Evolutionary conservation across 2,797 vertebrate genomes (phyloP), one percentile per base, ranked within the genome.

Genomic region (Manis crassicaudata): DNA sequence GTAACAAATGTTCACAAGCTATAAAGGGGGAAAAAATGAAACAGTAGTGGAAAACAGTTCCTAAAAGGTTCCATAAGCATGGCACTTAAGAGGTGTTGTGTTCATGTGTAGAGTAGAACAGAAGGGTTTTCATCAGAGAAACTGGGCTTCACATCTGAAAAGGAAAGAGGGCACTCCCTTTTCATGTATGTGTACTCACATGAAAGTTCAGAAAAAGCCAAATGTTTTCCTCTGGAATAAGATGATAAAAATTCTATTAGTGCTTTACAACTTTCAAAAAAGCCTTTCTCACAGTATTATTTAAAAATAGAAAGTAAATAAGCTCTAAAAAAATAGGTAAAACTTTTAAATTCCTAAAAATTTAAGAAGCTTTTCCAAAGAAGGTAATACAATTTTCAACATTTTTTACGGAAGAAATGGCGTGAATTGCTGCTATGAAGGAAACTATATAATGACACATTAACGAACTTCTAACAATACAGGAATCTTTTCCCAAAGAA

Each of bases 321-420:
- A 88, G 50, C 27, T 94, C 52, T 96, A 88, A 93, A 96, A 85
- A 94, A 81, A 63, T 20, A 76, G 54, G 70, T 46, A 92, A 88
- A 94, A 84, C 40, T 93, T 92, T 52, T n/a, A 88, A 96, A 79
- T 70, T 84, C 13, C 88, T 86, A 86, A 87, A 76, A 94, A 84
- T 81, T 94, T 81, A 92, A 76, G 76, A 88, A 85, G 92, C 27
- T 87, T 97, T 95, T 40, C 60, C 18, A 90, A 95, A 91, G 62
- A 87, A 79, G 63, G 43, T 63, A 95, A 84, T 92, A 88, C 67
- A 95, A 77, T 90, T 90, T 94, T 94, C 72, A 88, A 92, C 21
- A 60, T 73, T 80, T 96, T 87, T 62, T 37, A 85, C 40, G 90
- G 21, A 95, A 95, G 73, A 94, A 96, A 92, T 92, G 80, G 82